Base-by-base conservation (phyloP, 2,113 vertebrate species). In the Melanerpes aurifrons region DNA sequence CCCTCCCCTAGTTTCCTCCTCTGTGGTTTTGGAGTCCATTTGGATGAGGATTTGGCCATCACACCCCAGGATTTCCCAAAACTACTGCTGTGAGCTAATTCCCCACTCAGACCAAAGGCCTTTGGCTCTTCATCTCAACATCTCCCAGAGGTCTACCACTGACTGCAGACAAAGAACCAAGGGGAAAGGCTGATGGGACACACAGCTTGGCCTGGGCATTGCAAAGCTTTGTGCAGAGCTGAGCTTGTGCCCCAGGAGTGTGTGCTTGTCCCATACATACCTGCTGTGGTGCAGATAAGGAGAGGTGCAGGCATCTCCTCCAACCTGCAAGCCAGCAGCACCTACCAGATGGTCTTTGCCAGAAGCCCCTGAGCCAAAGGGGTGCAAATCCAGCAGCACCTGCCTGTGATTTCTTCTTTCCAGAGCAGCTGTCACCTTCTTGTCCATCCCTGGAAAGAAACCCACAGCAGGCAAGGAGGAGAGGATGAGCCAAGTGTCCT, bases 351-450 rank as follows among this genome's bases (percentile, higher is more conserved):
- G 5, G 0, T 5, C 35, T 19, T 3, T 28, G 48, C 25, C 13
- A 32, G 90, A 25, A 63, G 62, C 13, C 29, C 20, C 20, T 0
- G 24, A n/a, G 71, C 8, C 76, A 10, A 11, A 26, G 28, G 0
- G 10, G 11, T 17, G 9, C 3, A 0, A 24, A 59, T 3, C 25
- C 7, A 6, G 47, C 6, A 31, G 37, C 32, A 48, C 48, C 29
- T 0, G 2, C 0, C 0, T 6, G 31, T 6, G 1, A 5, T 14
- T 47, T 10, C 50, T 66, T 26, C 2, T n/a, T 80, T 76, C 53
- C 87, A 66, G 61, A 85, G 28, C 22, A 69, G 66, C 47, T 3
- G 1, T 56, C 18, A 2, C 4, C 59, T 29, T 47, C 53, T 18
- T 10, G n/a, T 12, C 10, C 5, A 3, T 54, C 71, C 81, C 50